Conservation (phyloP, 1,140 invertebrate species). For the Pachypeltis micranthus region DNA sequence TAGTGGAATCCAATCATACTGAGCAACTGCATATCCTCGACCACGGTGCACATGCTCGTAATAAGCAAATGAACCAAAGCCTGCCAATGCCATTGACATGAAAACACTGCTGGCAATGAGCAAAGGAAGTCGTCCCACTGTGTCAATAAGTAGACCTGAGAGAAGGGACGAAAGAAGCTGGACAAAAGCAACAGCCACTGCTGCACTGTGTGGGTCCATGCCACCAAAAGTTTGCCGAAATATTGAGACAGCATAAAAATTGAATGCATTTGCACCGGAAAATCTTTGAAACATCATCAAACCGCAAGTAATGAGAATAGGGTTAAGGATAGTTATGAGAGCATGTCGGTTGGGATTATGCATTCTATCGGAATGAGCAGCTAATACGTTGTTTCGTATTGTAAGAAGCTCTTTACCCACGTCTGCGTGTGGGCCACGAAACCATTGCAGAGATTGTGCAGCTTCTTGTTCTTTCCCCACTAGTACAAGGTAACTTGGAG, state of each 20-base stretch:
- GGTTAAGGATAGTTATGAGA: slow-evolving; percentile 45
- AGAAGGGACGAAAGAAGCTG: slow-evolving; percentile 64
- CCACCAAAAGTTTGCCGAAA: slow-evolving; percentile 63
- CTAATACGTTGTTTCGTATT: slow-evolving; percentile 50
- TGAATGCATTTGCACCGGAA: slow-evolving; percentile 68
- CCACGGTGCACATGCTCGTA: slow-evolving; percentile 40
- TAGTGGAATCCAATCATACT: slow-evolving; percentile 64
- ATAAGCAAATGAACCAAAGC: slow-evolving; percentile 68
- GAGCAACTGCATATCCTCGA: slow-evolving; percentile 18
- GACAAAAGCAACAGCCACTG: slow-evolving; percentile 63
- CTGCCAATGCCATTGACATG: slow-evolving; percentile 66
- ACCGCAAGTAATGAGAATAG: slow-evolving; percentile 65
- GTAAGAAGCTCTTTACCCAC: slow-evolving; percentile 53
- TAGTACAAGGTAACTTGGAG: slow-evolving; percentile 64
- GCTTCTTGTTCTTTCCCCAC: slow-evolving; percentile 65
- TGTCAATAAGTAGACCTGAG: slow-evolving; percentile 65
- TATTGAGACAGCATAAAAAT: slow-evolving; percentile 68
- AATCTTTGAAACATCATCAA: slow-evolving; percentile 77
- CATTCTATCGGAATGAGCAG: slow-evolving; percentile 27
- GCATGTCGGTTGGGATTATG: slow-evolving; percentile 34
- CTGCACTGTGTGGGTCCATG: slow-evolving; percentile 69
- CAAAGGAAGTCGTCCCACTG: slow-evolving; percentile 60
- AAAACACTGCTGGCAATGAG: slow-evolving; percentile 67
- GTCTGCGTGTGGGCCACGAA: slow-evolving; percentile 59
- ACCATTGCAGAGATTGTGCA: slow-evolving; percentile 57